These are phyloP conservation scores for Leuciscus idus DNA, from an alignment of 2,113 vertebrate genomes.

Conservation along the genomic window DNA sequence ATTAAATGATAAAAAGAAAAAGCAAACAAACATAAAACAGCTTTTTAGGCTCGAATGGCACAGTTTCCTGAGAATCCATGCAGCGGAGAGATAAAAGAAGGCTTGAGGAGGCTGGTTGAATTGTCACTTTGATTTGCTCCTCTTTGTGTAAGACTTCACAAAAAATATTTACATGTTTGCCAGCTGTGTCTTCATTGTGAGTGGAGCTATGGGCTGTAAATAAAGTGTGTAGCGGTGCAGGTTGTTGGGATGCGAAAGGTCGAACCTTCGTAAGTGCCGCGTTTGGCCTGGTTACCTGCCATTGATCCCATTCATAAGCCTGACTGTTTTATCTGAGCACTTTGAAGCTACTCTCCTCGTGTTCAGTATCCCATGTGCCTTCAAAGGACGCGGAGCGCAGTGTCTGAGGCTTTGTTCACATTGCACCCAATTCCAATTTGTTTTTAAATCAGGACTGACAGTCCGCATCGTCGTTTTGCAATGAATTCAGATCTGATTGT, in stretches of 20 bases:
- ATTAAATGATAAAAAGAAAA: background rate
- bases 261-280: slow-evolving; percentile 58
- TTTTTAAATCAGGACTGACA: background rate
- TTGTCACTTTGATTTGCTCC: slow-evolving; percentile 24
- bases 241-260: slow-evolving; percentile 51
- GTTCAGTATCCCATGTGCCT: slow-evolving; percentile 62
- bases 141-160: background rate
- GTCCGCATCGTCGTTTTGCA: background rate
- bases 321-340: slow-evolving; percentile 58
- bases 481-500: background rate
- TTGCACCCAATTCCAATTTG: background rate
- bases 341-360: slow-evolving; percentile 70
- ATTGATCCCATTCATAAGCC: slow-evolving; percentile 67
- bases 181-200: slow-evolving; percentile 23
- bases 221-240: background rate
- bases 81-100: background rate
- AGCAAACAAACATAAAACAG: background rate
- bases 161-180: background rate
- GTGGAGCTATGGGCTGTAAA: slow-evolving; percentile 2
- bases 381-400: slow-evolving; percentile 41
- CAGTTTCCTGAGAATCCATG: background rate
- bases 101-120: background rate
- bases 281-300: slow-evolving; percentile 47
- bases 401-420: background rate
- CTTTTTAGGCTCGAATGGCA: background rate